Evolutionary conservation across 2,113 vertebrate species (phyloP).

Genomic region (Ailuropoda melanoleuca): DNA sequence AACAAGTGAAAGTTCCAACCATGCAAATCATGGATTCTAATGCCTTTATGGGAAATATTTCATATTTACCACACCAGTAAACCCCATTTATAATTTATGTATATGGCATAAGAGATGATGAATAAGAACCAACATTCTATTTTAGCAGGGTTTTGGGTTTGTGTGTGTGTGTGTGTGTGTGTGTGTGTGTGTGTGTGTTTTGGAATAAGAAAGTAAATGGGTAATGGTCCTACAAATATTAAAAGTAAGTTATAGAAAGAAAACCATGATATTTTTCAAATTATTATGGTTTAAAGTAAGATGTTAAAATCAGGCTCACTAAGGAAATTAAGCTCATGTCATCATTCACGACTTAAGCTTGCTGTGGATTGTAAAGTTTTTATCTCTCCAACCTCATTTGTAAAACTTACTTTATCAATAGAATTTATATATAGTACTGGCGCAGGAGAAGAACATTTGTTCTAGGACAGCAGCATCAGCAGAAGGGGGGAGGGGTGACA

Average conservation of each 20-base stretch:
- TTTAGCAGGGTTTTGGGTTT: neutral
- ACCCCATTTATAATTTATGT: neutral
- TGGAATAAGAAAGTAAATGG: neutral
- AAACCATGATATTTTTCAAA: neutral
- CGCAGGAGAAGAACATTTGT: neutral
- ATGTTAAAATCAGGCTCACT: conserved; percentile 21
- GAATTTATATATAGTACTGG: neutral
- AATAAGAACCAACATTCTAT: neutral
- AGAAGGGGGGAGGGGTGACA: neutral
- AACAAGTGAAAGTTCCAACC: neutral
- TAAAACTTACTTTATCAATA: neutral
- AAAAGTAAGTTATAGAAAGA: neutral
- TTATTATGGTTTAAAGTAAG: neutral
- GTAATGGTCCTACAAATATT: neutral
- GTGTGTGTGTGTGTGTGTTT: too few relatives aligned
- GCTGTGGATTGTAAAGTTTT: neutral
- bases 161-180: too few relatives aligned
- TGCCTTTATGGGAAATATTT: neutral
- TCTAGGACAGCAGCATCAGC: neutral
- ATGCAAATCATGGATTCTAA: neutral
- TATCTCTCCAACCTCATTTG: neutral
- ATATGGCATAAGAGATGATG: neutral
- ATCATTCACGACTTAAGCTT: neutral
- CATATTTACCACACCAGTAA: neutral
- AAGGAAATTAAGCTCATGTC: neutral